phyloP scores from a whole-genome alignment of 1,140 invertebrate species.

The Zaprionus gabonicus region DNA sequence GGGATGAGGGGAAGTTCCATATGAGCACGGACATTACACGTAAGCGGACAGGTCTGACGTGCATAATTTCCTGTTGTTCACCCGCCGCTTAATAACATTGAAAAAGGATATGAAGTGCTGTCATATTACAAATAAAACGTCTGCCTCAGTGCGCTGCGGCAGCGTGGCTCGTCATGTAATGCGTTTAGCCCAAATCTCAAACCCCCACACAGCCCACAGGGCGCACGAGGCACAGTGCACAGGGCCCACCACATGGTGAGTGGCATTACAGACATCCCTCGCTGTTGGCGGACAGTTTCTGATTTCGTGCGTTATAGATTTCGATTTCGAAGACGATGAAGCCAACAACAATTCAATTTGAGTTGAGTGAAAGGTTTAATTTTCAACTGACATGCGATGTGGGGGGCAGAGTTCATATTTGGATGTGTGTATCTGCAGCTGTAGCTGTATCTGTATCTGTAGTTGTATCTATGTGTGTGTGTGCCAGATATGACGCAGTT shows the following conservation, averaged over 20 bases:
- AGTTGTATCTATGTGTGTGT: neutral
- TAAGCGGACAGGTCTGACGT: conserved; percentile 75
- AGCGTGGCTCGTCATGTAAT: conserved; percentile 40
- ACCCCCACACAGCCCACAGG: conserved; percentile 15
- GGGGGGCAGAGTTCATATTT: conserved; percentile 1
- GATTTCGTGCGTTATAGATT: conserved; percentile 69
- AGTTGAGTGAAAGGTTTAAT: conserved; percentile 75
- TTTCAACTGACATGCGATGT: conserved; percentile 67
- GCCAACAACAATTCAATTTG: conserved; percentile 58
- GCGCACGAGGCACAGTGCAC: neutral
- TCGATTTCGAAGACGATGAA: conserved; percentile 57
- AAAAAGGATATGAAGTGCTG: conserved; percentile 74
- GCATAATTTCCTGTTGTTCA: conserved; percentile 74
- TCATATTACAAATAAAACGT: conserved; percentile 77
- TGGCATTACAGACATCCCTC: conserved; percentile 12
- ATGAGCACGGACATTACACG: conserved; percentile 51
- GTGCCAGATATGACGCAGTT: conserved; percentile 35
- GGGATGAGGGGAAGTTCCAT: neutral
- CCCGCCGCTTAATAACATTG: conserved; percentile 55
- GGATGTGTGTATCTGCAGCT: conserved; percentile 5
- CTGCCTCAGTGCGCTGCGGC: conserved; percentile 51
- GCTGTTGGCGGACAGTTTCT: conserved; percentile 56
- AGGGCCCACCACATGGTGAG: neutral
- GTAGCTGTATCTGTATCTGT: neutral
- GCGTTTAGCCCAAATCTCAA: conserved; percentile 61